Evolutionary conservation across 1,140 invertebrate species (phyloP).

Genomic region (Diabrotica virgifera): DNA sequence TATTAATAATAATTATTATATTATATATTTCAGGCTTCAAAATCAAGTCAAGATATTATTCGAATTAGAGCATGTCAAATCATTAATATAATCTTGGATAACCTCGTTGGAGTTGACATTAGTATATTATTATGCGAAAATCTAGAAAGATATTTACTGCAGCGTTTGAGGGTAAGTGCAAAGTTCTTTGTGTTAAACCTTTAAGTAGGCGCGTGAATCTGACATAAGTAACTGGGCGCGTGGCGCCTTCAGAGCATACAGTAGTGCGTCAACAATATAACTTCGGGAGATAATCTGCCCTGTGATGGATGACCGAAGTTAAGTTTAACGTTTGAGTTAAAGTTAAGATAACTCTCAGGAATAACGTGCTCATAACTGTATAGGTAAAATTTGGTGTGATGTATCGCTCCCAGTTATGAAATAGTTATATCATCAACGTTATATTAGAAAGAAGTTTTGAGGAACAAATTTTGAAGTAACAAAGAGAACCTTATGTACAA

Average conservation of each 20-base stretch:
- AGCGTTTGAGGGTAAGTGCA: constrained; percentile 14
- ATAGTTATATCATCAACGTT: too few species aligned
- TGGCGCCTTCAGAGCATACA: background rate
- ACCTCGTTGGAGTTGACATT: constrained; percentile 11
- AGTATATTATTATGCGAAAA: constrained; percentile 15
- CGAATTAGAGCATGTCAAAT: constrained; percentile 17
- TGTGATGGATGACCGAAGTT: too few species aligned
- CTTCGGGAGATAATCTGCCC: too few species aligned
- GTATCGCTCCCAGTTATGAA: too few species aligned
- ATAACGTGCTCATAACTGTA: too few species aligned
- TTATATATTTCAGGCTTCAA: constrained; percentile 6
- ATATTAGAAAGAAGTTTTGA: too few species aligned
- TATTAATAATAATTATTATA: background rate
- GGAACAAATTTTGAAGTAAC: too few species aligned
- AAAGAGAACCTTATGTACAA: too few species aligned
- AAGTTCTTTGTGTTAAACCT: background rate
- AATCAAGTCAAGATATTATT: constrained; percentile 9
- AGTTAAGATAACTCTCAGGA: too few species aligned
- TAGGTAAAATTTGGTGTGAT: too few species aligned
- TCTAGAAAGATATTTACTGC: constrained; percentile 10
- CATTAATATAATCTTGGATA: constrained; percentile 19
- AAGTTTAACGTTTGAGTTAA: too few species aligned
- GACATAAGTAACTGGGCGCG: background rate
- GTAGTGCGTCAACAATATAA: too few species aligned
- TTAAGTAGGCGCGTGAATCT: background rate